phyloP scores from a whole-genome alignment of 2,888 invertebrate species.

The Hydrotaea cyrtoneurina region DNA sequence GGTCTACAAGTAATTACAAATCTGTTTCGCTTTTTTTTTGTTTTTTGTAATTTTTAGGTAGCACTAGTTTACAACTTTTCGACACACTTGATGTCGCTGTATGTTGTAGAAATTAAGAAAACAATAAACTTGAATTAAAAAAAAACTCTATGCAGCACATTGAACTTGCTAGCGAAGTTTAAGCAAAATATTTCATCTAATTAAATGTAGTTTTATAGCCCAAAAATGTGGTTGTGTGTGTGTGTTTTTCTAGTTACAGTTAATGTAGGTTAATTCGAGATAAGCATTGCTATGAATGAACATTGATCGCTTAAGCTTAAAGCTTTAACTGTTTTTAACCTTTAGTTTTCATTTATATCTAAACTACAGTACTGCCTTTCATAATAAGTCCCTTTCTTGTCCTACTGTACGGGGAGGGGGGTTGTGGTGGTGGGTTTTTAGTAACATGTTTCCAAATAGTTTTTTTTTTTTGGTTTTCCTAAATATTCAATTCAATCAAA shows the following conservation, averaged over 20 bases:
- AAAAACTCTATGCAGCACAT: too few relatives aligned
- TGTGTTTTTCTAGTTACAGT: constrained; percentile 27
- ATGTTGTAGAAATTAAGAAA: too few relatives aligned
- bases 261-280: constrained; percentile 10
- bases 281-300: constrained; percentile 55
- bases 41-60: too few relatives aligned
- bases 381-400: constrained; percentile 53
- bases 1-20: not conserved
- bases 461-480: constrained; percentile 8
- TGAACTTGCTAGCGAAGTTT: not conserved
- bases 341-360: constrained; percentile 36
- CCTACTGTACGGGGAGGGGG: constrained; percentile 60
- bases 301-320: constrained; percentile 45
- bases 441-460: constrained; percentile 65
- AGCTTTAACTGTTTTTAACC: constrained; percentile 47
- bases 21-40: too few relatives aligned
- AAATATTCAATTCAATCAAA: constrained; percentile 22
- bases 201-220: not conserved
- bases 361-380: constrained; percentile 40
- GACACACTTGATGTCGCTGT: too few relatives aligned
- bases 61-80: too few relatives aligned
- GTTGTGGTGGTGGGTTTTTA: too few relatives aligned
- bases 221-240: too few relatives aligned
- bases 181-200: constrained; percentile 42
- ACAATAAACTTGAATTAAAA: too few relatives aligned